phyloP scores from a whole-genome alignment of 2,113 vertebrate species.

The Empidonax traillii region DNA sequence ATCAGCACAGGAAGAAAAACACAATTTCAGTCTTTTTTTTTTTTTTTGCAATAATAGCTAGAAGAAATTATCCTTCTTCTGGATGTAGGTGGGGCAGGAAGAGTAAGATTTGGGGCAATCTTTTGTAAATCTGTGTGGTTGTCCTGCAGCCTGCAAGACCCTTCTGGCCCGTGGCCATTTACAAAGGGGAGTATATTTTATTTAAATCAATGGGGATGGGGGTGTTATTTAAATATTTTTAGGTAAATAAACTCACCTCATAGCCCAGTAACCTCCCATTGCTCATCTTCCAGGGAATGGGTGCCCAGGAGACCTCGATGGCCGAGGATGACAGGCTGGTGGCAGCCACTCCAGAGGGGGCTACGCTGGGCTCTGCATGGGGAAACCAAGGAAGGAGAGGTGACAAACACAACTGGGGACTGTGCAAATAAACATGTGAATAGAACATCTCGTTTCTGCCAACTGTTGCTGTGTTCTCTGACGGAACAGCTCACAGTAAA shows the following conservation, averaged over 20 bases:
- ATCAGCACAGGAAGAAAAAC: not conserved
- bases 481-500: not conserved
- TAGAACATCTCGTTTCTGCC: not conserved
- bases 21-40: not conserved
- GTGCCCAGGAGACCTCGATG: conserved; percentile 87
- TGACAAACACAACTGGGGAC: not conserved
- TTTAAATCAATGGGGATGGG: not conserved
- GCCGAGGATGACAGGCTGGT: conserved; percentile 86
- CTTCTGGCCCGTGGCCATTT: not conserved
- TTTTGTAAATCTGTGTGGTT: not conserved
- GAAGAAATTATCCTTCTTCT: not conserved
- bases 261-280: conserved; percentile 91
- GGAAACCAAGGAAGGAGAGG: not conserved
- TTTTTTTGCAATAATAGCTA: not conserved
- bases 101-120: not conserved
- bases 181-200: not conserved
- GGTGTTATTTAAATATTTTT: not conserved
- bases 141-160: rapidly evolving
- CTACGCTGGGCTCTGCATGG: conserved; percentile 82
- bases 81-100: not conserved
- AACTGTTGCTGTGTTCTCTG: not conserved
- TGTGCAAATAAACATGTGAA: not conserved
- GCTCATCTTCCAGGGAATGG: conserved; percentile 77
- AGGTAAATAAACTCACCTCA: conserved; percentile 77
- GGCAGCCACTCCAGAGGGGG: conserved; percentile 80